Evolutionary conservation across 2,888 invertebrate species (phyloP), one percentile per base, ranked within the genome.

Genomic region (Dolomedes plantarius): DNA sequence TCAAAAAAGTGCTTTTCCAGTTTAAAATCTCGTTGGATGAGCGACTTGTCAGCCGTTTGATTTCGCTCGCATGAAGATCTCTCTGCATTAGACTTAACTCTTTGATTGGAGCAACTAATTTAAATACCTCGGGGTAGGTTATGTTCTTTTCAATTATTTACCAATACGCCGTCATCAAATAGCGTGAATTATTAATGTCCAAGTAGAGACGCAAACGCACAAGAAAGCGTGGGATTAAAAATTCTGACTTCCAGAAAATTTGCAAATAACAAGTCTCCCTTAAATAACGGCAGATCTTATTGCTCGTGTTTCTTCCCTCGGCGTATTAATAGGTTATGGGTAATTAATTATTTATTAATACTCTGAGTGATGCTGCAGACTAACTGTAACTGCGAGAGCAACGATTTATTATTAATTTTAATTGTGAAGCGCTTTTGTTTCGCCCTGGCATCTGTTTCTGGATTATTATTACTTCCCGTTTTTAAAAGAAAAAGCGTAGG

Each of bases 281-380:
- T 81, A 81, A 81, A 81, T 81, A 85, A 73, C 77, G 36, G 62
- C 68, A 31, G 67, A 67, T 67, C 67, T 67, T 67, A 36, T 67
- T 67, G 67, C 32, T 67, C 6, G 7, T 67, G 31, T 32, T 67
- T 67, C 36, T 67, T 31, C 67, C 67, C 56, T 56, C 46, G 32
- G 75, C 82, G 74, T 86, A 86, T 86, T 86, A 86, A 86, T 86
- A 86, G 85, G 78, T 86, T 86, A 86, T 85, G 74, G 79, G 78
- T 78, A 79, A 86, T 86, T 86, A 79, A 86, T 79, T 86, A 86
- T 86, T 86, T 86, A 86, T 86, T 86, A 86, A 86, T 86, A 86
- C 78, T 62, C 85, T 32, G 74, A 78, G 78, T 86, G 79, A 78
- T 74, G 67, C 73, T 69, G 27, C 62, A 23, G 71, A 77, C 71